Evolutionary conservation across 2,888 invertebrate species (phyloP).

Genomic region (Aleiodes alternator): DNA sequence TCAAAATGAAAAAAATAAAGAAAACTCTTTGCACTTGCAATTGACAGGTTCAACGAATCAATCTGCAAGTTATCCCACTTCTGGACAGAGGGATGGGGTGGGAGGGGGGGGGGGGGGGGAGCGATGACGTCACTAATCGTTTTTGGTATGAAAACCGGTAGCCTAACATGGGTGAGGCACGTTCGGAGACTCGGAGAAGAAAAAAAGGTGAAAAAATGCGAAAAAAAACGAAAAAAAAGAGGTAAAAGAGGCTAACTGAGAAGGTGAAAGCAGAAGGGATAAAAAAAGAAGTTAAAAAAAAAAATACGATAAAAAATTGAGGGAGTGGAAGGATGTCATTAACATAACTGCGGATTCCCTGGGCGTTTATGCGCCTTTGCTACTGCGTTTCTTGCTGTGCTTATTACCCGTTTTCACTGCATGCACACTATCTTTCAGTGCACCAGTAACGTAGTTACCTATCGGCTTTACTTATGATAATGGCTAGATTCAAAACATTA

Average conservation of each 20-base stretch:
- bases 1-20: too few species aligned
- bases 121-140: slow-evolving; percentile 9
- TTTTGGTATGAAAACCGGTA: slow-evolving; percentile 38
- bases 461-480: slow-evolving; percentile 48
- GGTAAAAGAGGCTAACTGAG: slow-evolving; percentile 24
- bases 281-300: background rate
- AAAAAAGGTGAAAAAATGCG: background rate
- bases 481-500: slow-evolving; percentile 33
- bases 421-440: slow-evolving; percentile 38
- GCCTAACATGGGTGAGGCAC: slow-evolving; percentile 20
- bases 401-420: slow-evolving; percentile 45
- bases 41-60: slow-evolving; percentile 28
- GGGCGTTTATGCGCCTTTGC: slow-evolving; percentile 39
- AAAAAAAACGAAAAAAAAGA: background rate
- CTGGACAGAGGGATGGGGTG: background rate
- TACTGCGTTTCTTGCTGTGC: slow-evolving; percentile 41
- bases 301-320: slow-evolving; percentile 3
- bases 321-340: slow-evolving; percentile 37
- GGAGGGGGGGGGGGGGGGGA: background rate
- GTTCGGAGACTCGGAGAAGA: slow-evolving; percentile 5
- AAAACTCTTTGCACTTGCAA: slow-evolving; percentile 9
- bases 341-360: slow-evolving; percentile 44
- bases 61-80: background rate
- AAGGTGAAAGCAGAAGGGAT: slow-evolving; percentile 25
- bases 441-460: slow-evolving; percentile 32